Evolutionary conservation across 2,888 invertebrate species (phyloP).

Genomic region (Mesorhabditis spiculigera): DNA sequence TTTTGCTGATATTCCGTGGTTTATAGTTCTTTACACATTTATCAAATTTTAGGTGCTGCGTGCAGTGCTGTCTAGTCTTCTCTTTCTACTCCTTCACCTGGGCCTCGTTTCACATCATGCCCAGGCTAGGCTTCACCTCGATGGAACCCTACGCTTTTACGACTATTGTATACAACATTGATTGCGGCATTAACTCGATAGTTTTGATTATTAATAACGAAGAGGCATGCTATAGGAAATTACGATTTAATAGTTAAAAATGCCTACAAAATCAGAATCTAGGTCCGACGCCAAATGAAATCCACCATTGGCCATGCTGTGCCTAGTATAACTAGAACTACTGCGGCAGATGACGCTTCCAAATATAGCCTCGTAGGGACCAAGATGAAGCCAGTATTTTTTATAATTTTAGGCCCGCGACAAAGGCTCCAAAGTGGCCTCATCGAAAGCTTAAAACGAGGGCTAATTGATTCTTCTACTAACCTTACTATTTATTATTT

Average conservation of each 20-base stretch:
- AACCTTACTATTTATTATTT: no score
- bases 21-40: no score
- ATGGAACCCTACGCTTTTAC: not conserved
- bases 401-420: no score
- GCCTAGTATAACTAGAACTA: no score
- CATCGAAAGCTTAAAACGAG: no score
- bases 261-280: not conserved
- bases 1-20: not conserved
- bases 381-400: no score
- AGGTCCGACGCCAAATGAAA: not conserved
- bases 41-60: not conserved
- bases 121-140: slow-evolving; percentile 1
- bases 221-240: no score
- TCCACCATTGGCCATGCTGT: not conserved
- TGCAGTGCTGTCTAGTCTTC: not conserved
- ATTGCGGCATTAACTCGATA: not conserved
- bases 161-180: not conserved
- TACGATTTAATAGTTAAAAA: not conserved
- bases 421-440: no score
- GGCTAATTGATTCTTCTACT: no score
- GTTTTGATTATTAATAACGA: not conserved
- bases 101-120: not conserved
- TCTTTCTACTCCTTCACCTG: not conserved
- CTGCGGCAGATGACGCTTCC: no score
- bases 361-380: no score